Conservation (phyloP, 2,113 vertebrate genomes). For the Cavia aperea region DNA sequence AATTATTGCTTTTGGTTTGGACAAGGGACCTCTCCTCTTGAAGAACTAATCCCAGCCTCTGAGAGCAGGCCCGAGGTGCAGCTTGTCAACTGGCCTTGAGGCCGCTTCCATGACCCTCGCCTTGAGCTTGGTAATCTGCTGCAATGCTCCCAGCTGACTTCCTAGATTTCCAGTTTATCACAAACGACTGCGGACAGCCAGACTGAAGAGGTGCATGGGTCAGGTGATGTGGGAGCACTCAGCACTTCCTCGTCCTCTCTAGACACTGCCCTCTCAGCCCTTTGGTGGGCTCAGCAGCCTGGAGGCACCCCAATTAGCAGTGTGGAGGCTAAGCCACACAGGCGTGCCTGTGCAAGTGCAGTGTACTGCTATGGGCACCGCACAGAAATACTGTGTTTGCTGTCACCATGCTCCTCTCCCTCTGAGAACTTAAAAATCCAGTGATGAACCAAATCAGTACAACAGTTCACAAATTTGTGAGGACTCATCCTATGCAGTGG, state of each 20-base stretch:
- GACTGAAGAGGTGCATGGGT: neutral
- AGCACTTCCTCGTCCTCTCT: too few species aligned
- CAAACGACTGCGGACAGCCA: neutral
- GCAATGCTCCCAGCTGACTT: neutral
- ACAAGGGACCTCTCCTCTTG: neutral
- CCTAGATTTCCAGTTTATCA: neutral
- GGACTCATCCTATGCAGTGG: neutral
- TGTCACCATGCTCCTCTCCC: neutral
- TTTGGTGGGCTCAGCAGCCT: neutral
- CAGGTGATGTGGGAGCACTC: too few species aligned
- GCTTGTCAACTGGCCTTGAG: neutral
- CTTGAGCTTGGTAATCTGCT: neutral
- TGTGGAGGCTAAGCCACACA: neutral
- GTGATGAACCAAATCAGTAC: slow-evolving; percentile 7
- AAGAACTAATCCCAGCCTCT: neutral
- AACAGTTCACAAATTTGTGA: neutral
- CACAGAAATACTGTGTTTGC: neutral
- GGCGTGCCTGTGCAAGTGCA: neutral
- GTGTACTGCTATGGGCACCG: neutral
- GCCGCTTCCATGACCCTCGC: neutral
- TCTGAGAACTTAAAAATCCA: slow-evolving; percentile 1
- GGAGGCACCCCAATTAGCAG: neutral
- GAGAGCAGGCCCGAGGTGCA: neutral
- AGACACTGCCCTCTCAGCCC: neutral
- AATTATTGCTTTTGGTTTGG: neutral